Conservation (phyloP, 2,888 invertebrate species). For the Apoda limacodes region DNA sequence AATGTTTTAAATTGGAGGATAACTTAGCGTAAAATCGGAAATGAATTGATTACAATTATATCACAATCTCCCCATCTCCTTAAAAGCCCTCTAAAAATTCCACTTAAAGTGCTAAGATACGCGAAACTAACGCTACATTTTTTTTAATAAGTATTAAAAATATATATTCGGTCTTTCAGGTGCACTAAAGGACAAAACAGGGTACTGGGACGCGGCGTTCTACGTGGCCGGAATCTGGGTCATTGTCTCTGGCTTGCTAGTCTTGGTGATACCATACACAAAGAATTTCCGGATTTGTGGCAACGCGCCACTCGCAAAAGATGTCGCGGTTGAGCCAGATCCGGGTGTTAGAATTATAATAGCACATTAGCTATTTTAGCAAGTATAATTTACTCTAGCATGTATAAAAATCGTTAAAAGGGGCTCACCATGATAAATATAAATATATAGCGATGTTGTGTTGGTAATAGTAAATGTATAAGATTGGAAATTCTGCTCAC, state of each 20-base stretch:
- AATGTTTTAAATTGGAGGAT: no score
- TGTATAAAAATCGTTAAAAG: no score
- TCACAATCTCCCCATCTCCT: no score
- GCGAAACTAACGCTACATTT: no score
- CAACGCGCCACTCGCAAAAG: conserved; percentile 56
- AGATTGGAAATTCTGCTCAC: no score
- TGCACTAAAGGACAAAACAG: conserved; percentile 71
- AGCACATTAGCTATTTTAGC: conserved; percentile 36
- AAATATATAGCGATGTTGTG: no score
- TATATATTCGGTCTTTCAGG: conserved; percentile 31
- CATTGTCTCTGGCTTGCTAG: conserved; percentile 78
- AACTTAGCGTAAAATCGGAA: no score
- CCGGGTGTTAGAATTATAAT: conserved; percentile 57
- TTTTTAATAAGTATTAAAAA: background rate
- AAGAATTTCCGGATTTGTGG: conserved; percentile 73
- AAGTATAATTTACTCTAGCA: conserved; percentile 5
- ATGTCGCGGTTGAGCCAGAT: conserved; percentile 51
- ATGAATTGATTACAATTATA: no score
- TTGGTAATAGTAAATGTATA: no score
- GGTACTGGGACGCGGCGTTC: conserved; percentile 82
- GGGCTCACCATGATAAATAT: no score
- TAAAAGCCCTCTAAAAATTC: no score
- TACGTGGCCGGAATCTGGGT: conserved; percentile 86
- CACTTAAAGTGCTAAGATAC: no score
- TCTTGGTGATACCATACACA: conserved; percentile 75